phyloP scores from a whole-genome alignment of 1,140 invertebrate species.

The Drosophila sp. region DNA sequence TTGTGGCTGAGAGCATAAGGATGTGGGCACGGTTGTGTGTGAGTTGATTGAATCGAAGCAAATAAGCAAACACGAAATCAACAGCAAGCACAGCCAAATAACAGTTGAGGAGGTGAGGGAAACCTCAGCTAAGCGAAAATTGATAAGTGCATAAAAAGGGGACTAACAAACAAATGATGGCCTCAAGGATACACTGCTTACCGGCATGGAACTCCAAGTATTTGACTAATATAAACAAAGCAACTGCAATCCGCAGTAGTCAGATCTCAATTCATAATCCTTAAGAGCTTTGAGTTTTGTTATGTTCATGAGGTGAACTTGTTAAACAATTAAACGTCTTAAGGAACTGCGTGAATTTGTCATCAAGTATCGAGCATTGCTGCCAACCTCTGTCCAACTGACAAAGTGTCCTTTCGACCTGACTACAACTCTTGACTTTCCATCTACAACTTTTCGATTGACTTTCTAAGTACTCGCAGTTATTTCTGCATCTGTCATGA shows the following conservation, averaged over 20 bases:
- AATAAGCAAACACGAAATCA: conserved; percentile 80
- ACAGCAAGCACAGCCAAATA: conserved; percentile 42
- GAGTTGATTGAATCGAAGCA: conserved; percentile 77
- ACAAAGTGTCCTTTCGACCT: conserved; percentile 26
- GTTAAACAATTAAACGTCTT: conserved; percentile 53
- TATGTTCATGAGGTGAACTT: neutral
- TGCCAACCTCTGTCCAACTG: conserved; percentile 36
- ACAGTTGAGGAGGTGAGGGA: conserved; percentile 5
- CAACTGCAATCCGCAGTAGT: conserved; percentile 1
- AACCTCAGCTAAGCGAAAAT: conserved; percentile 55
- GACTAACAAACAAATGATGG: conserved; percentile 29
- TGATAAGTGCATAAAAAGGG: conserved; percentile 72
- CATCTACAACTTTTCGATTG: neutral
- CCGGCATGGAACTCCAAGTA: conserved; percentile 29
- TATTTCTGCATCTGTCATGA: conserved; percentile 24
- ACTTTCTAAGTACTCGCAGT: neutral
- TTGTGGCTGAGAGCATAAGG: conserved; percentile 39
- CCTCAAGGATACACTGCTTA: conserved; percentile 31
- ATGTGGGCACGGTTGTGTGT: conserved; percentile 41
- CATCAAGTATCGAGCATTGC: conserved; percentile 9
- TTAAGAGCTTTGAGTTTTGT: neutral
- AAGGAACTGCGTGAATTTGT: conserved; percentile 29
- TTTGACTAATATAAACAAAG: conserved; percentile 49
- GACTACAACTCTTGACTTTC: neutral
- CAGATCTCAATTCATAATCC: neutral